Evolutionary conservation across 2,888 invertebrate species (phyloP).

Genomic region (Lasioglossum pauxillum): DNA sequence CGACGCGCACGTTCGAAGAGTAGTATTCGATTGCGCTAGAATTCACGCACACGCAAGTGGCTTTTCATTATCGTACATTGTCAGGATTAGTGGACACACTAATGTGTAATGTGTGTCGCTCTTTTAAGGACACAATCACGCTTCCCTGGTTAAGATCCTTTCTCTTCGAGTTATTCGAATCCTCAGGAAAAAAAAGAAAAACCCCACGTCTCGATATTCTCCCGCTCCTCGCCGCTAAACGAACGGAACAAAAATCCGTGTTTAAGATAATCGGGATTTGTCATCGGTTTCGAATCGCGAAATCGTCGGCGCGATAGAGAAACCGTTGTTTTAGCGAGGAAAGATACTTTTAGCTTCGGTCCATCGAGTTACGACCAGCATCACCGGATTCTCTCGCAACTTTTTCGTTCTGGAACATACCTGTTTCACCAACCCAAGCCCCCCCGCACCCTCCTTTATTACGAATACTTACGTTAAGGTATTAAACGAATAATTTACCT

Average conservation of each 20-base stretch:
- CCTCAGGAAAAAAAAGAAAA: neutral
- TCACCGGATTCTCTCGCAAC: constrained; percentile 26
- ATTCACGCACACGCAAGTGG: constrained; percentile 57
- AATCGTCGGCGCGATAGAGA: constrained; percentile 30
- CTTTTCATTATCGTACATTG: constrained; percentile 68
- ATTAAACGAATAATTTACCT: constrained; percentile 63
- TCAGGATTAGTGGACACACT: constrained; percentile 29
- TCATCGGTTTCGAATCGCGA: constrained; percentile 35
- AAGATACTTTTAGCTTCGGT: constrained; percentile 26
- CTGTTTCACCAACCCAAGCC: constrained; percentile 28
- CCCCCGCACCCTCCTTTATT: constrained; percentile 40
- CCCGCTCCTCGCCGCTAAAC: neutral
- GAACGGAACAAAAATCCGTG: neutral
- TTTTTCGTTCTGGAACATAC: constrained; percentile 39
- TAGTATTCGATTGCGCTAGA: constrained; percentile 45
- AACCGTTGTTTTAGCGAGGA: constrained; percentile 28
- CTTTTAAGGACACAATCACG: constrained; percentile 2
- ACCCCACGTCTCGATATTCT: constrained; percentile 1
- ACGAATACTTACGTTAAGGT: constrained; percentile 62
- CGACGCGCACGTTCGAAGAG: constrained; percentile 28
- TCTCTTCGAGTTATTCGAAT: neutral
- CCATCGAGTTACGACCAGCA: constrained; percentile 19
- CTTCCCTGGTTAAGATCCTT: neutral
- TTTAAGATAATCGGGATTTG: neutral
- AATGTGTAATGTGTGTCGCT: too few relatives aligned